Base-by-base conservation (phyloP, 2,113 vertebrate species). In the Bagarius yarrelli region DNA sequence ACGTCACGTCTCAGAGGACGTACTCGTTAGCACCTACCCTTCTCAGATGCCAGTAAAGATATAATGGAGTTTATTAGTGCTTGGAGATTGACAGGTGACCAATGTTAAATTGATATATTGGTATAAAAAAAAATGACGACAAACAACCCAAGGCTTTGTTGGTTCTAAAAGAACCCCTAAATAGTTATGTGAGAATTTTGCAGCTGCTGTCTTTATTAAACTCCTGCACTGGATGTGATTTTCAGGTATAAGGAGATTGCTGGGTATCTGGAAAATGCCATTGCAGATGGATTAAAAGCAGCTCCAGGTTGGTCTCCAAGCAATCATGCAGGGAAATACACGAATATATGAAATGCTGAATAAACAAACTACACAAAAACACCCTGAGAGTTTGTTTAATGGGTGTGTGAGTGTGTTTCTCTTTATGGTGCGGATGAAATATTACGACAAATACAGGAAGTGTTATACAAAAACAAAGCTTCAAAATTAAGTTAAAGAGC, bases 211-310 rank as follows among this genome's bases (percentile, higher is more conserved):
- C 9, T 74, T 50, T 34, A 40, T 21, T 80, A 72, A 82, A 63
- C 79, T 23, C 16, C 67, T 85, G 74, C 19, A 21, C 44, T 82
- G 21, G 2, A 56, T 67, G 13, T 87, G 74, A 85, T 78, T 86
- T 70, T 70, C 83, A 99, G 98, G 67, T 98, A 96, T 86, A 95
- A 96, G 90, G 98, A 99, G 91, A 94, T 97, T 87, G 97, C 96
- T 8, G 96, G 95, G 47, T 88, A 90, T 90, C 88, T 99, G 87
- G 98, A 99, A 89, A 94, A 94, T 25, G 89, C 95, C 2, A 91
- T 97, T 74, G 91, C 90, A 76, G 94, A 95, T 52, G 91, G 91
- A 1, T 87, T 98, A 67, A 91, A 93, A 81, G 93, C 94, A 18
- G 95, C 96, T 82, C 94, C 95, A 94, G 95, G 98, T 99, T 91